A percentile compares a stretch with the other conserved stretches of the same genome.
Evolutionary conservation across 2,797 vertebrate species (phyloP).

Genomic region (Synaphobranchus kaupii): DNA sequence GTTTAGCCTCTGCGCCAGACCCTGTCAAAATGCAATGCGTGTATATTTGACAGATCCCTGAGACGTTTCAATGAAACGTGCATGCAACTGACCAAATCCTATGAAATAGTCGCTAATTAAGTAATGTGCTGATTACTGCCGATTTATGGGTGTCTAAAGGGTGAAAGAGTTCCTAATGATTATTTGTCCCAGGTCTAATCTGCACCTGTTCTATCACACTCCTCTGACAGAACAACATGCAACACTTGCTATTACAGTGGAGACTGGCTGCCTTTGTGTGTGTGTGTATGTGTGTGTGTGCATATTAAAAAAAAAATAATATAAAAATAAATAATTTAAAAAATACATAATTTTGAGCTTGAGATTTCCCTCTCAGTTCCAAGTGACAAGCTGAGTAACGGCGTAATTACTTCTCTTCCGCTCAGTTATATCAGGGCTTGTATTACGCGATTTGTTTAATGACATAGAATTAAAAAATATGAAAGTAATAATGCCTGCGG

Average conservation of each 20-base stretch:
- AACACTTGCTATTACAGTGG: neutral
- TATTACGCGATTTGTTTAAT: conserved; percentile 15
- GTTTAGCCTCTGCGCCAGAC: neutral
- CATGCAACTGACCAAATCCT: neutral
- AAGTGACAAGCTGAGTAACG: neutral
- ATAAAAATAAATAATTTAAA: neutral
- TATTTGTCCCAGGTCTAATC: neutral
- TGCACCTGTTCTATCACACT: neutral
- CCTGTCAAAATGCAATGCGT: neutral
- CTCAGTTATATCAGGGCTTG: neutral
- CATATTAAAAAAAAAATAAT: neutral
- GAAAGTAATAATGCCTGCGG: neutral
- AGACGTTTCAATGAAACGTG: neutral
- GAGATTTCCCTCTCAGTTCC: neutral
- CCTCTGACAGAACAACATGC: neutral
- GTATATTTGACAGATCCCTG: neutral
- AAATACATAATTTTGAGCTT: neutral
- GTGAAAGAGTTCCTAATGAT: neutral
- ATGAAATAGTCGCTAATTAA: no score
- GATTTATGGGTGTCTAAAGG: neutral
- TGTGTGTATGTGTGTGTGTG: neutral
- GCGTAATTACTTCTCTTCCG: neutral
- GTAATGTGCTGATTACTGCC: no score
- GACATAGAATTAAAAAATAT: neutral
- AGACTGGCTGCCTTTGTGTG: neutral